phyloP scores from a whole-genome alignment of 2,888 invertebrate genomes.

The Lagria hirta region DNA sequence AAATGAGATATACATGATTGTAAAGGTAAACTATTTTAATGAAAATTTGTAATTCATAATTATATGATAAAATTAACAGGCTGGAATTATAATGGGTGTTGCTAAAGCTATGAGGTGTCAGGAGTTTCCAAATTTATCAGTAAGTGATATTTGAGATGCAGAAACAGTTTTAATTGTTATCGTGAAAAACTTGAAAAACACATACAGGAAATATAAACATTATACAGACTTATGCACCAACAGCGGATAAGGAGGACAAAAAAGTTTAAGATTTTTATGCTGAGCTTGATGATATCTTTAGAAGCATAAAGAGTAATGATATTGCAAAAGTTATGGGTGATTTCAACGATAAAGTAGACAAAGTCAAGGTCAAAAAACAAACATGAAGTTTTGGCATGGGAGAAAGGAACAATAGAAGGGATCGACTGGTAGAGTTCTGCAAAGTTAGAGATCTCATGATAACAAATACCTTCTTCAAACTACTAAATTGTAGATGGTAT shows the following conservation, averaged over 20 bases:
- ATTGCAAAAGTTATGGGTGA: background rate
- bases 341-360: background rate
- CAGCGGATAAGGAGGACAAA: background rate
- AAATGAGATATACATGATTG: no score
- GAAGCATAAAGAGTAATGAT: conserved; percentile 1
- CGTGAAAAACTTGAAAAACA: no score
- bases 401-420: no score
- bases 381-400: background rate
- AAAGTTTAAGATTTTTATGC: background rate
- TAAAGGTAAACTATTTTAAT: no score
- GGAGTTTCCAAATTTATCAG: no score
- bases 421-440: conserved; percentile 1
- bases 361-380: background rate
- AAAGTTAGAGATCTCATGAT: background rate
- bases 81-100: no score
- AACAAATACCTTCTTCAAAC: conserved; percentile 1
- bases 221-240: no score
- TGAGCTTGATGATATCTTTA: background rate
- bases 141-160: no score
- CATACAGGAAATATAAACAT: background rate
- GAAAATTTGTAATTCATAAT: no score
- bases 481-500: background rate
- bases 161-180: no score
- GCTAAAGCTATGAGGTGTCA: no score
- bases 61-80: no score